Base-by-base conservation (phyloP, 2,888 invertebrate genomes). In the Pyrgus malvae region DNA sequence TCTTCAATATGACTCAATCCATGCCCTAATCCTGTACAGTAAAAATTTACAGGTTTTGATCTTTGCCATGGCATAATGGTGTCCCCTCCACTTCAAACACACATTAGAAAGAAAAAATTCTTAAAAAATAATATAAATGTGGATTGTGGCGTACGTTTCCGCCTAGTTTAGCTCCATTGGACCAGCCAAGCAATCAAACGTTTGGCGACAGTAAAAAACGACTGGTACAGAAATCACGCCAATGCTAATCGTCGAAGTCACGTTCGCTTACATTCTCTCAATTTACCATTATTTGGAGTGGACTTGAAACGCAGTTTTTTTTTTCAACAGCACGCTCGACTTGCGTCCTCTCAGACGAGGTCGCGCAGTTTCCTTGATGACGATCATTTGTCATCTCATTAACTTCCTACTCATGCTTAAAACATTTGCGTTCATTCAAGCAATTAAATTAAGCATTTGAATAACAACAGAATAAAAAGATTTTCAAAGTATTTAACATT, bases 281-380 rank as follows among this genome's bases (percentile, higher is more conserved):
- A 44, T 51, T 27, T 3, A n/a, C 51, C 33, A 25, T 49, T 21
- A 42, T 23, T 33, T 35, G 14, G 40, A 49, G 16, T 23, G 5
- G 31, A 42, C 9, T 27, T 19, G 25, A 23, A 12, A 12, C 12
- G 23, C 8, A 21, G 33, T 37, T 38, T 38, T 16, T 23, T 33
- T 56, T 53, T 51, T 48, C 54, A 42, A 4, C 29, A 48, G 19
- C 45, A 79, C 79, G 80, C 67, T 76, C 68, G 72, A 74, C 63
- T 72, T 61, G 67, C 66, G 78, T 74, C 80, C 81, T 78, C 69
- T 60, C 6, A 3, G 59, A 45, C 73, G 68, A 76, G 75, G 76
- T 65, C 76, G 62, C 65, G 56, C 61, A 61, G 68, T 76, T 80
- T 80, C 80, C 81, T 78, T 72, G 66, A 51, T 51, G 50, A 35